phyloP scores from a whole-genome alignment of 2,888 invertebrate species.

The Nomada flava region DNA sequence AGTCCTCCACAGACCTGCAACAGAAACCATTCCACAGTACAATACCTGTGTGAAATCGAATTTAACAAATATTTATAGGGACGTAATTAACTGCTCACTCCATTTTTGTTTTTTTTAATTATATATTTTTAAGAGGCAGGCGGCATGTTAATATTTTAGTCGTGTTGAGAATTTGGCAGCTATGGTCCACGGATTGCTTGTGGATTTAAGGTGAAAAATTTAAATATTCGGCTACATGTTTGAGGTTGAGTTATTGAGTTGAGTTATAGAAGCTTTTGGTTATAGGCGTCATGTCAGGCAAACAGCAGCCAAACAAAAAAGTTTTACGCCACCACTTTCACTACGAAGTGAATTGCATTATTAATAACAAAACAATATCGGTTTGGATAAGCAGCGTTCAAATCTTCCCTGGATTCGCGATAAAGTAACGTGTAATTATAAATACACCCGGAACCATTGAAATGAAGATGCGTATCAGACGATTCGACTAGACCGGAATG shows the following conservation, averaged over 20 bases:
- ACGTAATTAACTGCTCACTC: conserved; percentile 24
- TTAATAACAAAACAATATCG: conserved; percentile 11
- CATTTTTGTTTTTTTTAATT: conserved; percentile 27
- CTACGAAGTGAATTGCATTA: not conserved
- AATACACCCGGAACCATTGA: conserved; percentile 18
- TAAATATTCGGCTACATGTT: conserved; percentile 15
- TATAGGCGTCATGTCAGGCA: conserved; percentile 2
- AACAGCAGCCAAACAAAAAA: conserved; percentile 45
- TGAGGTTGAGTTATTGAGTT: not conserved
- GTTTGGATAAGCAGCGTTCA: not conserved
- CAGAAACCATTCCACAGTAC: not conserved
- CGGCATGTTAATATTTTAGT: conserved; percentile 6
- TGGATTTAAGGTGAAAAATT: not conserved
- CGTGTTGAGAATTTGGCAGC: not conserved
- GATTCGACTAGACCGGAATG: conserved; percentile 19
- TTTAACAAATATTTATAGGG: not conserved
- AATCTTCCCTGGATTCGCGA: not conserved
- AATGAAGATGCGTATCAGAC: conserved; percentile 18
- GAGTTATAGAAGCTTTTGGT: conserved; percentile 4
- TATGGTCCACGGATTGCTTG: not conserved
- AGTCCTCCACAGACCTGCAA: conserved; percentile 58
- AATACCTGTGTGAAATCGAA: not conserved
- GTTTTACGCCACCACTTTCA: not conserved
- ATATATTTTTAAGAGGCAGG: not conserved
- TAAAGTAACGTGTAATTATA: conserved; percentile 1